These are phyloP conservation scores for Danio aesculapii DNA, from an alignment of 2,797 vertebrate genomes.

Conservation along the genomic window DNA sequence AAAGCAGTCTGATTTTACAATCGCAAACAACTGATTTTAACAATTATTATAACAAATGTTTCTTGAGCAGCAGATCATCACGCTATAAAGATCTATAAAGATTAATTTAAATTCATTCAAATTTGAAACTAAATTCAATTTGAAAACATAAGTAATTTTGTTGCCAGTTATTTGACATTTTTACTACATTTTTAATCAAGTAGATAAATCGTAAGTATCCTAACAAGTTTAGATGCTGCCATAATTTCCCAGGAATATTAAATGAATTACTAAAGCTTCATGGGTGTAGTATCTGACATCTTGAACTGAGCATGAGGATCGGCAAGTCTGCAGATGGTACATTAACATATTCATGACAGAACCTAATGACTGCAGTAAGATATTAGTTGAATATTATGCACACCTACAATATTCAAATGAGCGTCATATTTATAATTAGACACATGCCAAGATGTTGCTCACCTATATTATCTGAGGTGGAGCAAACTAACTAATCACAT, in stretches of 20 bases:
- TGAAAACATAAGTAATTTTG: no score
- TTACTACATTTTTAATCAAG: no score
- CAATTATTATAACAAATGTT: no score
- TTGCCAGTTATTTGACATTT: no score
- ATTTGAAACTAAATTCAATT: no score
- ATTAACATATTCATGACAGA: constrained; percentile 67
- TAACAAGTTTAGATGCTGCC: not conserved
- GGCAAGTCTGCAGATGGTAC: constrained; percentile 27
- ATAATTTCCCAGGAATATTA: constrained; percentile 4
- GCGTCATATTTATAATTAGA: constrained; percentile 29
- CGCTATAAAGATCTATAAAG: no score
- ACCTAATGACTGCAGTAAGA: constrained; percentile 68
- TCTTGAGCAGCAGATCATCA: no score
- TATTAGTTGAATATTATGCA: constrained; percentile 63
- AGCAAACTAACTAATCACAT: not conserved
- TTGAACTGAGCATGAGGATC: constrained; percentile 17
- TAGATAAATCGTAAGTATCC: no score
- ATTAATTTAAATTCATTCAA: no score
- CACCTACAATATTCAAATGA: constrained; percentile 70
- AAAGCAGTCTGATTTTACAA: no score
- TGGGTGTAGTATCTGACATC: constrained; percentile 11
- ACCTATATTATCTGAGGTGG: constrained; percentile 28
- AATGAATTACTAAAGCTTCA: constrained; percentile 8
- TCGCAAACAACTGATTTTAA: no score
- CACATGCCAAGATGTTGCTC: constrained; percentile 57